Evolutionary conservation across 2,888 invertebrate species (phyloP).

Genomic region (Drosophila cyrtoloma): DNA sequence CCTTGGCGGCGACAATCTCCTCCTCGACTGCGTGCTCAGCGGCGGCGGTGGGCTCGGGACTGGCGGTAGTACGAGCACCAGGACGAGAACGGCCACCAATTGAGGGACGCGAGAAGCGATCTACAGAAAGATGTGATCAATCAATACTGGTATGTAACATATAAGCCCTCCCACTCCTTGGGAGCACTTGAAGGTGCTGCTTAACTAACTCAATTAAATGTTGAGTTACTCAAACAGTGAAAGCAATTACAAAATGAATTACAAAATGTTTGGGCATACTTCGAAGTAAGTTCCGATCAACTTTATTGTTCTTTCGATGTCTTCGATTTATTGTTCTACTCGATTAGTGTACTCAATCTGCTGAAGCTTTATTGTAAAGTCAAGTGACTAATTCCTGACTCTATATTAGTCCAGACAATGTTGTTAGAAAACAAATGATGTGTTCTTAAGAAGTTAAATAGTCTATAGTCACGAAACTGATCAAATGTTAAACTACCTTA

Average conservation of each 20-base stretch:
- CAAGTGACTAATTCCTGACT: not conserved
- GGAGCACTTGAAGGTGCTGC: not conserved
- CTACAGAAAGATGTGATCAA: conserved; percentile 47
- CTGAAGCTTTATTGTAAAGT: not conserved
- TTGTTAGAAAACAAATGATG: not conserved
- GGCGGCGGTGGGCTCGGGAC: conserved; percentile 62
- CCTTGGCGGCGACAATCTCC: conserved; percentile 77
- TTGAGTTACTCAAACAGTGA: not conserved
- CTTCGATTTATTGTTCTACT: not conserved
- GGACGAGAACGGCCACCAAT: conserved; percentile 82
- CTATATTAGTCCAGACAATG: not conserved
- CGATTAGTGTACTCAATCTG: not conserved
- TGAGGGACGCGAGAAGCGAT: conserved; percentile 84
- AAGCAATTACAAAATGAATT: not conserved
- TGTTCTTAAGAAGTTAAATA: not conserved
- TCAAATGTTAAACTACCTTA: not conserved
- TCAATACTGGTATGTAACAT: not conserved
- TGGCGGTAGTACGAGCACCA: conserved; percentile 76
- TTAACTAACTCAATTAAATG: not conserved
- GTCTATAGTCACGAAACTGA: not conserved
- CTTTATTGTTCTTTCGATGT: not conserved
- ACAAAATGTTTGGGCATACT: not conserved
- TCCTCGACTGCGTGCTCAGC: conserved; percentile 71
- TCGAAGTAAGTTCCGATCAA: not conserved
- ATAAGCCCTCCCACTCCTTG: not conserved